Evolutionary conservation across 1,140 invertebrate species (phyloP).

Genomic region (Dreissena rostriformis): DNA sequence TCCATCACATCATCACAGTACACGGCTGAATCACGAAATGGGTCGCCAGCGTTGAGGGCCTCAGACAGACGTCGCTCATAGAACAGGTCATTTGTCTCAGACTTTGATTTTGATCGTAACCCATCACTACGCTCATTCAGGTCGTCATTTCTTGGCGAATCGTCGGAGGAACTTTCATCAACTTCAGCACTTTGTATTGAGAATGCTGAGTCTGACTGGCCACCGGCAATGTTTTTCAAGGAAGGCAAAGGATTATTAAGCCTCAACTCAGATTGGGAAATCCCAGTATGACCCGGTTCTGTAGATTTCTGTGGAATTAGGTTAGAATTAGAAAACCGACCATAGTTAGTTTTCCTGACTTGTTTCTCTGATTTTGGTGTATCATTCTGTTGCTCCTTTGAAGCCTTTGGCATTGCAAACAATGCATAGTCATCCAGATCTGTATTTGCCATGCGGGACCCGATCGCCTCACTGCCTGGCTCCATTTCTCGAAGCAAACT

Average conservation of each 20-base stretch:
- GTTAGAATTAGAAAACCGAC: constrained; percentile 39
- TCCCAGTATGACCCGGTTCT: not conserved
- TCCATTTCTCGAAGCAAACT: constrained; percentile 36
- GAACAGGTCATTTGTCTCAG: constrained; percentile 11
- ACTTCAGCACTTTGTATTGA: constrained; percentile 46
- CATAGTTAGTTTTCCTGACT: constrained; percentile 36
- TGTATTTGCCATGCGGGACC: constrained; percentile 53
- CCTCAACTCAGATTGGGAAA: constrained; percentile 30
- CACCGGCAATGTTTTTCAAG: constrained; percentile 35
- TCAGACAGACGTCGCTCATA: constrained; percentile 48
- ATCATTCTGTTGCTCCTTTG: not conserved
- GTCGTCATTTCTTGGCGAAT: constrained; percentile 6
- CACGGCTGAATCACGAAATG: constrained; percentile 52
- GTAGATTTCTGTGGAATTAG: not conserved
- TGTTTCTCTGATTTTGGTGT: not conserved
- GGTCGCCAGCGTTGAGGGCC: constrained; percentile 38
- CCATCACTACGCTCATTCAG: not conserved
- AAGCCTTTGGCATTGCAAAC: constrained; percentile 23
- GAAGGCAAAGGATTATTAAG: constrained; percentile 8
- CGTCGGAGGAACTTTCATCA: constrained; percentile 47
- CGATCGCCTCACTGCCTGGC: constrained; percentile 48
- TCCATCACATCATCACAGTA: constrained; percentile 46
- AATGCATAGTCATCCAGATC: constrained; percentile 55
- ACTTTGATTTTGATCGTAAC: not conserved
- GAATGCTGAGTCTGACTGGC: constrained; percentile 52